phyloP scores from a whole-genome alignment of 1,140 invertebrate genomes.

The Drosophila mauritiana region DNA sequence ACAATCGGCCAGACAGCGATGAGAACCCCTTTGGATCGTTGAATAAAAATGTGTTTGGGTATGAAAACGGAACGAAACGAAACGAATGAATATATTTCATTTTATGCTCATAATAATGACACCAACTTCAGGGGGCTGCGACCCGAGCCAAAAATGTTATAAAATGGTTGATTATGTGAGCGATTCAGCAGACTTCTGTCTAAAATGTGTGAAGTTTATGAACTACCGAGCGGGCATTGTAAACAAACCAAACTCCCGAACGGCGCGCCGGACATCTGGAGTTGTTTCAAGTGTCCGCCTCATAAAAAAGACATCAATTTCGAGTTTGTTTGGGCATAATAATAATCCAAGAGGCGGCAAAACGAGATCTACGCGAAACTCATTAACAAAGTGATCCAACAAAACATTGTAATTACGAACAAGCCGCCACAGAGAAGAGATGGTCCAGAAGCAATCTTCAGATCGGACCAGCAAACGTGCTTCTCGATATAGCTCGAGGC shows the following conservation, averaged over 20 bases:
- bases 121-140: constrained; percentile 63
- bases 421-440: constrained; percentile 5
- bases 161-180: constrained; percentile 69
- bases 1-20: constrained; percentile 3
- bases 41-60: constrained; percentile 37
- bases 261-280: constrained; percentile 26
- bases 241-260: constrained; percentile 33
- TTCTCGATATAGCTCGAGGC: constrained; percentile 67
- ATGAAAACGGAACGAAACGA: constrained; percentile 70
- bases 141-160: constrained; percentile 69
- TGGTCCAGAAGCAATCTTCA: constrained; percentile 11
- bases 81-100: constrained; percentile 74
- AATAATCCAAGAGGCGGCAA: constrained; percentile 44
- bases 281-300: constrained; percentile 76
- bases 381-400: constrained; percentile 83
- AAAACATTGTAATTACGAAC: constrained; percentile 78
- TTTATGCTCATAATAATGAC: constrained; percentile 82
- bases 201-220: constrained; percentile 78
- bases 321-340: constrained; percentile 70
- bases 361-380: constrained; percentile 65
- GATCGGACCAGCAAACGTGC: constrained; percentile 8
- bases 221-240: constrained; percentile 68
- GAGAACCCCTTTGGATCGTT: constrained; percentile 26
- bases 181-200: constrained; percentile 49
- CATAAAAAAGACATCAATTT: constrained; percentile 82